phyloP scores from a whole-genome alignment of 2,113 vertebrate species.

The Ciconia stormi region DNA sequence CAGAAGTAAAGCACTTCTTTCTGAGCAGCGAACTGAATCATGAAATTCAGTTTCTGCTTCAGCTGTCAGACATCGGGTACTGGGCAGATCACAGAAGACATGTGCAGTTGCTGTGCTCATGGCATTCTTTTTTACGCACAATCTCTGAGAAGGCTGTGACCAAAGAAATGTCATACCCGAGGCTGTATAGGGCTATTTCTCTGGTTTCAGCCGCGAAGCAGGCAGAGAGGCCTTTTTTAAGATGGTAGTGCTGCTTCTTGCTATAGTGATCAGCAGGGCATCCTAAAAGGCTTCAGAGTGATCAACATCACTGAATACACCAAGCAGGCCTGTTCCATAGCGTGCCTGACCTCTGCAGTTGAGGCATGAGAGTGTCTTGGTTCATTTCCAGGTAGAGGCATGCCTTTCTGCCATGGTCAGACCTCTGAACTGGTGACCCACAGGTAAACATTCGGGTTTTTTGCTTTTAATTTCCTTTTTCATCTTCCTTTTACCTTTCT shows the following conservation, averaged over 20 bases:
- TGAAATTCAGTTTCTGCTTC: background rate
- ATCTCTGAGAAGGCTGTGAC: background rate
- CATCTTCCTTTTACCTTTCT: background rate
- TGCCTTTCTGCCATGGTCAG: background rate
- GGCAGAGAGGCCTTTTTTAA: background rate
- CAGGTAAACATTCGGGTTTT: background rate
- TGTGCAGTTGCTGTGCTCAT: background rate
- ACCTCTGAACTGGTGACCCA: background rate
- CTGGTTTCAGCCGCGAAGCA: background rate
- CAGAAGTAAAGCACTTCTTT: background rate
- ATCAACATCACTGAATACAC: background rate
- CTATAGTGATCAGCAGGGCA: background rate
- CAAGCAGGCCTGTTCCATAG: background rate
- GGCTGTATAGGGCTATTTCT: background rate
- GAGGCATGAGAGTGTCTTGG: background rate
- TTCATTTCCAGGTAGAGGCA: background rate
- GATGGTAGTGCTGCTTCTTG: background rate
- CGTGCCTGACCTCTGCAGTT: background rate
- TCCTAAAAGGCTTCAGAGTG: background rate
- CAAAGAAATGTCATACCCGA: background rate
- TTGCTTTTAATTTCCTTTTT: background rate
- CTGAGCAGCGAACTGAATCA: background rate
- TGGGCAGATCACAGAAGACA: background rate
- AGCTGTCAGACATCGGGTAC: background rate
- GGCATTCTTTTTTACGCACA: background rate